Evolutionary conservation across 35 echinoderm and acorn worm species (phyloP).

Genomic region (Chiridota heheva): DNA sequence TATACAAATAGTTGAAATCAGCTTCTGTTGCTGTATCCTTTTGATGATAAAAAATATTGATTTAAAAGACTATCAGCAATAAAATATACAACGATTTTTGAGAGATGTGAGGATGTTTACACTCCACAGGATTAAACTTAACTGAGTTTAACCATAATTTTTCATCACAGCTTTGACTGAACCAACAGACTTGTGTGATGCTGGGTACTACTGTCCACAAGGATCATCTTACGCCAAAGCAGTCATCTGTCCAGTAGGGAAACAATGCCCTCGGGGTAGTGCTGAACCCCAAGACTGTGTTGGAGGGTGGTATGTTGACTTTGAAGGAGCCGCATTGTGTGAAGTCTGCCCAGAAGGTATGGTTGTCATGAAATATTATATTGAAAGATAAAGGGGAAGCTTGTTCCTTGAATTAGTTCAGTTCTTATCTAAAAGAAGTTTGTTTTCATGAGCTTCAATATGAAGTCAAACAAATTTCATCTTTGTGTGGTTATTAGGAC

Average conservation of each 20-base stretch:
- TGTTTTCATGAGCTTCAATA: background rate
- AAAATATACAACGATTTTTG: too few relatives aligned
- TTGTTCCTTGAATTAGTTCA: background rate
- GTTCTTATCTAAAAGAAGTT: background rate
- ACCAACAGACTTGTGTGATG: conserved; percentile 66
- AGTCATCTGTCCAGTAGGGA: conserved; percentile 84
- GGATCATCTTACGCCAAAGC: conserved; percentile 59
- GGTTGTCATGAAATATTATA: background rate
- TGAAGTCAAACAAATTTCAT: too few relatives aligned
- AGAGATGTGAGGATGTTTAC: too few relatives aligned
- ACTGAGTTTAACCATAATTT: background rate
- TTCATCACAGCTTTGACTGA: conserved; percentile 53
- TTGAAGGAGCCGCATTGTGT: conserved; percentile 79
- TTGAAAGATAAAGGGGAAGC: background rate
- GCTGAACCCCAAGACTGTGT: conserved; percentile 80
- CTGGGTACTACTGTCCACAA: conserved; percentile 88
- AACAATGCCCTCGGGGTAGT: conserved; percentile 87
- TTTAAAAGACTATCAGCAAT: too few relatives aligned
- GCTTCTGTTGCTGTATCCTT: too few relatives aligned
- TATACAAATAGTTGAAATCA: too few relatives aligned
- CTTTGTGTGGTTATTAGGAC: too few relatives aligned
- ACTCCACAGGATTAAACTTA: too few relatives aligned
- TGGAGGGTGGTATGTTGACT: conserved; percentile 77
- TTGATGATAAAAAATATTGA: too few relatives aligned
- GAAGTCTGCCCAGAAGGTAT: conserved; percentile 90